These are phyloP conservation scores for Drosophila gunungcola DNA, from an alignment of 1,140 invertebrate species.

Conservation along the genomic window DNA sequence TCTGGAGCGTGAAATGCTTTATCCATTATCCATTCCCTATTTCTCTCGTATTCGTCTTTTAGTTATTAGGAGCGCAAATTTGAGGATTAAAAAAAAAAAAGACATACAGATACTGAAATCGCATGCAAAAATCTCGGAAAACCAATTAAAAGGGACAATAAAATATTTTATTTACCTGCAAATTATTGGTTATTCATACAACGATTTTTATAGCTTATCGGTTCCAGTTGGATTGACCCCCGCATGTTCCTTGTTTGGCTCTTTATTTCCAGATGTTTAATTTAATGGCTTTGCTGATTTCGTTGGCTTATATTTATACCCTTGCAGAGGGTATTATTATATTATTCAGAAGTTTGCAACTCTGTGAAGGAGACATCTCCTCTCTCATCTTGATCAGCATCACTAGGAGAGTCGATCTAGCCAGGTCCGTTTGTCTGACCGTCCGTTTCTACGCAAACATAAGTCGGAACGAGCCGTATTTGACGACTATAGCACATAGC, in stretches of 20 bases:
- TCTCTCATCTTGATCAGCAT: too few relatives aligned
- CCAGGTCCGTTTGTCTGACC: too few relatives aligned
- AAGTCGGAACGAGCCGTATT: too few relatives aligned
- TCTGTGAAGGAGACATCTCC: too few relatives aligned
- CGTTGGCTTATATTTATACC: constrained; percentile 1
- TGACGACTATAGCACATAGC: too few relatives aligned
- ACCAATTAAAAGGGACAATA: constrained; percentile 16
- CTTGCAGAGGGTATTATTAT: too few relatives aligned
- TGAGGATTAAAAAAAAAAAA: background rate
- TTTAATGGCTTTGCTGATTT: constrained; percentile 70
- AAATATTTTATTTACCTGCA: constrained; percentile 26
- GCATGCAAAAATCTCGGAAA: background rate
- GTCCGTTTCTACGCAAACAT: too few relatives aligned
- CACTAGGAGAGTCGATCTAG: too few relatives aligned
- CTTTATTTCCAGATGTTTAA: constrained; percentile 72
- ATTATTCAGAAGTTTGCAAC: too few relatives aligned
- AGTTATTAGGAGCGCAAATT: constrained; percentile 38
- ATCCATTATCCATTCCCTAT: constrained; percentile 59
- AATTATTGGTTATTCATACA: constrained; percentile 15
- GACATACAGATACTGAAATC: background rate
- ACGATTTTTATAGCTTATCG: constrained; percentile 28
- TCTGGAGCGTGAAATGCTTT: constrained; percentile 79
- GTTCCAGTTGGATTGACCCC: constrained; percentile 9
- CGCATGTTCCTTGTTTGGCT: constrained; percentile 7
- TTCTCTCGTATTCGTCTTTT: constrained; percentile 12